phyloP scores from a whole-genome alignment of 1,140 invertebrate genomes.

The Caenorhabditis briggsae region DNA sequence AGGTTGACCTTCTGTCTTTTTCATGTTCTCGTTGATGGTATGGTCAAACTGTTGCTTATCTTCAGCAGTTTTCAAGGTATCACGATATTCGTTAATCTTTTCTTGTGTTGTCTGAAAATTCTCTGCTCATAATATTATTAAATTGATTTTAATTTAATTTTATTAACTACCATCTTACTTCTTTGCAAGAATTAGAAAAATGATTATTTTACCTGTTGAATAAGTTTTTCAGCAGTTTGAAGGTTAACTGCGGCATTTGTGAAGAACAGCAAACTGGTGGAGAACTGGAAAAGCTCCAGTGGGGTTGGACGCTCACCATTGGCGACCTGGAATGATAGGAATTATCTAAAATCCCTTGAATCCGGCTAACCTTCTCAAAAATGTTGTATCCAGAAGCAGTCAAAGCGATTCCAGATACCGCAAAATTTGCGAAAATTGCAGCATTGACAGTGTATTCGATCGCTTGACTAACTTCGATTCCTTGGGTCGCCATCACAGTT shows the following conservation, averaged over 20 bases:
- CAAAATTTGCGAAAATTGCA: conserved; percentile 39
- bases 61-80: conserved; percentile 19
- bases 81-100: conserved; percentile 32
- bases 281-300: conserved; percentile 39
- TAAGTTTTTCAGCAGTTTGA: conserved; percentile 28
- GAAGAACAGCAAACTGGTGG: conserved; percentile 47
- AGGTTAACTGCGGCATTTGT: conserved; percentile 33
- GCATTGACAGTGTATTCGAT: conserved; percentile 39
- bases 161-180: no score
- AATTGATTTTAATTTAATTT: background rate
- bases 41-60: conserved; percentile 30
- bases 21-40: conserved; percentile 15
- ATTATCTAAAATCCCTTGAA: no score
- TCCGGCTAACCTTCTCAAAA: background rate
- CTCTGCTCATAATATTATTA: background rate
- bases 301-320: conserved; percentile 38
- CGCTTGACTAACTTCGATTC: conserved; percentile 41
- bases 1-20: conserved; percentile 30
- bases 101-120: conserved; percentile 39
- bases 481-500: conserved; percentile 27
- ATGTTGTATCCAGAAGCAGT: conserved; percentile 43
- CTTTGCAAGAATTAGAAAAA: no score
- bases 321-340: background rate
- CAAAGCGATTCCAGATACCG: conserved; percentile 27
- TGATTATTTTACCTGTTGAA: background rate